phyloP scores from a whole-genome alignment of 2,888 invertebrate genomes.

The Embidobia sp. region DNA sequence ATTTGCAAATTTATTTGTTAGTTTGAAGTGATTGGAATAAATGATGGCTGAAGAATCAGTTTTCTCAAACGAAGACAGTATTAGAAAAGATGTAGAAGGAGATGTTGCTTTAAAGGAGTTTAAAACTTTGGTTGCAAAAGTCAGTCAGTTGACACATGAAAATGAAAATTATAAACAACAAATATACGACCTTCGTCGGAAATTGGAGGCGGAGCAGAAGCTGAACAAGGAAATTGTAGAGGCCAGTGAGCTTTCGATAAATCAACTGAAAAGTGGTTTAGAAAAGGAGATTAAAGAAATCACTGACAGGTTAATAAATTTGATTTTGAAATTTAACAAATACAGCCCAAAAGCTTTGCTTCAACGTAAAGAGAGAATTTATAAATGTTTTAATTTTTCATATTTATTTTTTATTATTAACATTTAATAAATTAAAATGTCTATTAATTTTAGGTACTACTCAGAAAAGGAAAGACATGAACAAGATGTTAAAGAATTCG shows the following conservation, averaged over 20 bases:
- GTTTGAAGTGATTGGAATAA: no score
- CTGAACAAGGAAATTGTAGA: constrained; percentile 38
- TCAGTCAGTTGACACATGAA: constrained; percentile 25
- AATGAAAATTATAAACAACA: constrained; percentile 54
- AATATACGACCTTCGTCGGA: constrained; percentile 47
- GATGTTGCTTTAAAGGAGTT: not conserved
- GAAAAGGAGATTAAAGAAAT: constrained; percentile 30
- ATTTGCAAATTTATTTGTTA: no score
- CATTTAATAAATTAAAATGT: not conserved
- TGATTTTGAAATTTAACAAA: not conserved
- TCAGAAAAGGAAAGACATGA: constrained; percentile 24
- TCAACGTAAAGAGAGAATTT: no score
- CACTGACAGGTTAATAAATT: constrained; percentile 30
- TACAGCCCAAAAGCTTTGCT: no score
- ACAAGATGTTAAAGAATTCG: constrained; percentile 33
- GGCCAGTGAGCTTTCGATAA: constrained; percentile 25
- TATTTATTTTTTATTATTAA: not conserved
- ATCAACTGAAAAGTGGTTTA: constrained; percentile 6
- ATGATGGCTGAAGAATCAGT: constrained; percentile 14
- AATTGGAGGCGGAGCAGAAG: constrained; percentile 32
- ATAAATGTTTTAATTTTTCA: constrained; percentile 9
- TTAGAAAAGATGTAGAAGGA: constrained; percentile 1
- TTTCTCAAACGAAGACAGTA: constrained; percentile 14
- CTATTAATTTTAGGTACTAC: constrained; percentile 24
- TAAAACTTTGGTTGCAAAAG: constrained; percentile 7